Percentiles rank a stretch among this genome's conserved stretches.
phyloP scores from a whole-genome alignment of 2,113 vertebrate species.

The Microcebus lehilahytsara region DNA sequence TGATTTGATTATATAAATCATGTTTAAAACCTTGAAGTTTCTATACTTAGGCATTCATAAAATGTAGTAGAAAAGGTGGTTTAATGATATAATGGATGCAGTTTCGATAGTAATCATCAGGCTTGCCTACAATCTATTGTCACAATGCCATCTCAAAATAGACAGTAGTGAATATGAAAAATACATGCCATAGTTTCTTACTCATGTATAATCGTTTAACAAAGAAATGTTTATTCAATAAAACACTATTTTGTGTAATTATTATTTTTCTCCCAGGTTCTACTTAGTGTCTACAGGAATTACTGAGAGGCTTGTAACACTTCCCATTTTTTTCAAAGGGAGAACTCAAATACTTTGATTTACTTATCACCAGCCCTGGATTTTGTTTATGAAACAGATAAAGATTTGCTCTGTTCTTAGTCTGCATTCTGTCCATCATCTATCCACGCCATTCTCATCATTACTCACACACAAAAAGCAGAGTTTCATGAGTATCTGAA shows the following conservation, averaged over 20 bases:
- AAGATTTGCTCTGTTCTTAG: background rate
- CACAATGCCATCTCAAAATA: background rate
- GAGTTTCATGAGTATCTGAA: background rate
- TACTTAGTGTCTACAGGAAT: background rate
- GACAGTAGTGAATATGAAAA: background rate
- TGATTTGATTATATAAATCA: slow-evolving; percentile 81
- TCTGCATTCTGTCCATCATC: background rate
- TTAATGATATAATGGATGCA: background rate
- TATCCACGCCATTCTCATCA: background rate
- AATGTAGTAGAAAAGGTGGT: slow-evolving; percentile 26
- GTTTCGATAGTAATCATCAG: background rate
- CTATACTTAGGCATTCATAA: slow-evolving; percentile 54
- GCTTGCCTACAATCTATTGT: background rate
- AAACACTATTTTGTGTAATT: background rate
- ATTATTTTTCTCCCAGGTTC: background rate
- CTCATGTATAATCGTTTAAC: background rate
- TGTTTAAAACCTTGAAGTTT: slow-evolving; percentile 75
- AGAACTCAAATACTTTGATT: background rate
- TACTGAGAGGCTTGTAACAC: background rate
- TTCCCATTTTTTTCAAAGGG: background rate
- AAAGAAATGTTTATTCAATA: background rate
- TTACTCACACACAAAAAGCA: background rate
- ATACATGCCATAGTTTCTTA: background rate
- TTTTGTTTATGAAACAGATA: background rate
- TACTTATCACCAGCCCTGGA: background rate